phyloP scores from a whole-genome alignment of 2,888 invertebrate species.

The Melanostoma mellinum region DNA sequence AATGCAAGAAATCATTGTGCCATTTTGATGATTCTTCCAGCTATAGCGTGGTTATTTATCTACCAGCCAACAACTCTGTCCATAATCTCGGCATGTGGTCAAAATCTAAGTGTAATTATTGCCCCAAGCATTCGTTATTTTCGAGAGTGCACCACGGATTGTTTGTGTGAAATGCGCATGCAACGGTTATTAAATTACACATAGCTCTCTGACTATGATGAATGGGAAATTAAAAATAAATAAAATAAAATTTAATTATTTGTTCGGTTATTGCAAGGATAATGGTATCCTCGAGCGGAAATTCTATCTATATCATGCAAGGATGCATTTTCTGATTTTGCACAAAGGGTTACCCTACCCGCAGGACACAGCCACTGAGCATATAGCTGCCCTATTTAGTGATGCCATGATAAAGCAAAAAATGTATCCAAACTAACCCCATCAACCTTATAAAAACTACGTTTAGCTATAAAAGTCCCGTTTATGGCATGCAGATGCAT shows the following conservation, averaged over 20 bases:
- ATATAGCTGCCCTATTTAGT: not conserved
- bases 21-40: conserved; percentile 28
- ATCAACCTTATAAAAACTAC: conserved; percentile 14
- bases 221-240: conserved; percentile 69
- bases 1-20: conserved; percentile 54
- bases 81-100: conserved; percentile 81
- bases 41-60: conserved; percentile 13
- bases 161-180: conserved; percentile 56
- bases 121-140: conserved; percentile 77
- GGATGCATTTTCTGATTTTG: conserved; percentile 28
- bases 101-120: conserved; percentile 82
- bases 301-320: conserved; percentile 34
- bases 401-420: conserved; percentile 16
- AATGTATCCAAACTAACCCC: conserved; percentile 39
- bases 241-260: conserved; percentile 66
- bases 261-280: conserved; percentile 42
- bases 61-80: conserved; percentile 7
- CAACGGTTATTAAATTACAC: conserved; percentile 72
- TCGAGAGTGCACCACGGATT: conserved; percentile 7
- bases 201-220: conserved; percentile 54
- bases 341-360: not conserved
- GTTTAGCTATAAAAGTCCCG: conserved; percentile 24
- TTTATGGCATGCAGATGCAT: conserved; percentile 47
- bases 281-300: conserved; percentile 59
- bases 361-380: not conserved